Evolutionary conservation across 2,797 vertebrate species (phyloP), one percentile per base, ranked within the genome.

Genomic region (Gymnoscopelus braueri): DNA sequence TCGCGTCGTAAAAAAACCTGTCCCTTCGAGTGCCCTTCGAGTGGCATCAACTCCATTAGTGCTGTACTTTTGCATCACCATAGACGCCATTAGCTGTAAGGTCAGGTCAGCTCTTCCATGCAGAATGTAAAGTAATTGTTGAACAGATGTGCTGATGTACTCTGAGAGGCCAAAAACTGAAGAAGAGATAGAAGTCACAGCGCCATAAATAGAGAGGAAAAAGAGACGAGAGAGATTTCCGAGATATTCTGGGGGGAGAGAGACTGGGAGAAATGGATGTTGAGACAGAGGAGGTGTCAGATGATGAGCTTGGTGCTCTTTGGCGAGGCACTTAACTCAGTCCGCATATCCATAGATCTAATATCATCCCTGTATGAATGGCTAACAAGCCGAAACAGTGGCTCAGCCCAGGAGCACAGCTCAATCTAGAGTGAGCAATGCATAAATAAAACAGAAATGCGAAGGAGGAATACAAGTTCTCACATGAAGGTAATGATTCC

Each of bases 41-140:
- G 32, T 55, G 57, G 12, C 69, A 57, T 64, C 19, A 67, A 52
- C 35, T 15, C 35, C 63, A 59, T 64, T 35, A 63, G 26, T 60
- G 29, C 13, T 19, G 13, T 15, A 13, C 53, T 64, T 9, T 11
- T 2, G 12, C 2, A 26, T 54, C 50, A 7, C 58, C 58, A 69
- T 47, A 47, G 58, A 61, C 35, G 29, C 63, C 53, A 69, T 66
- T 73, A 69, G 57, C 5, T 1, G 24, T 69, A 68, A 62, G 3
- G 39, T 52, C 47, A 10, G 35, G 24, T 47, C 26, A 51, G n/a
- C 1, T 64, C 7, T 44, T 44, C 39, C 39, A 44, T 10, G 9
- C 39, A 9, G 39, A 2, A 44, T 44, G 39, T 44, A 44, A 44
- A 44, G 39, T 44, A 44, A 44, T 10, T 29, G 26, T 29, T 29